Evolutionary conservation across 2,888 invertebrate genomes (phyloP).

Genomic region (Eudasyphora cyanicolor): DNA sequence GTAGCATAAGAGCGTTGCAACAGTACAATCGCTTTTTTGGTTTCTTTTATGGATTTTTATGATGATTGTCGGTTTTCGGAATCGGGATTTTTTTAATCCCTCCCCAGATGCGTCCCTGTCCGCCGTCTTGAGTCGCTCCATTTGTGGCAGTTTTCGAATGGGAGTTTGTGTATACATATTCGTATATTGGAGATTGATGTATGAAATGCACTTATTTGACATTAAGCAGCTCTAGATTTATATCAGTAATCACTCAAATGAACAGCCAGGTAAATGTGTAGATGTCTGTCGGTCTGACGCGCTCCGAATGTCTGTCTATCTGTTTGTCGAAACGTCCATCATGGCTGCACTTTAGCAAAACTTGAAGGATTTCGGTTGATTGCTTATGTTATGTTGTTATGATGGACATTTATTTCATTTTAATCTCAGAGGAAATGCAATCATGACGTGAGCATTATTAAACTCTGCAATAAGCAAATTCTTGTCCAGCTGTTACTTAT

Average conservation of each 20-base stretch:
- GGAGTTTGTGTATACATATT: too few species aligned
- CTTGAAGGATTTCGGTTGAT: slow-evolving; percentile 50
- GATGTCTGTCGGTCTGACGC: slow-evolving; percentile 24
- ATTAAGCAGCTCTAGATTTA: slow-evolving; percentile 69
- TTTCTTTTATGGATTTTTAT: slow-evolving; percentile 59
- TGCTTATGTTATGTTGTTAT: slow-evolving; percentile 59
- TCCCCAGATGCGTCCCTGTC: neutral
- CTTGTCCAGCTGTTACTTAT: neutral
- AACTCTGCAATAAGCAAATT: neutral
- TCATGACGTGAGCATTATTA: slow-evolving; percentile 18
- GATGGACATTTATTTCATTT: slow-evolving; percentile 58
- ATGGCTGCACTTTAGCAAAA: slow-evolving; percentile 43
- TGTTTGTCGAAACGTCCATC: slow-evolving; percentile 43
- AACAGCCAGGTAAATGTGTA: slow-evolving; percentile 60
- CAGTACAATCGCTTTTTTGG: slow-evolving; percentile 52
- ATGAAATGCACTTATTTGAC: slow-evolving; percentile 67
- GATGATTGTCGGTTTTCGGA: slow-evolving; percentile 43
- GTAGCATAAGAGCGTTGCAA: neutral
- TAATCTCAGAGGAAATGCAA: slow-evolving; percentile 51
- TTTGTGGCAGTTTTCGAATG: slow-evolving; percentile 22
- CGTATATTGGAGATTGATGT: slow-evolving; percentile 68
- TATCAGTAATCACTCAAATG: slow-evolving; percentile 67
- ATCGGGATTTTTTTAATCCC: slow-evolving; percentile 50
- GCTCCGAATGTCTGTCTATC: slow-evolving; percentile 17
- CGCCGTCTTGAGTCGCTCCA: neutral